phyloP scores from a whole-genome alignment of 2,888 invertebrate genomes.

The Leptothorax acervorum region DNA sequence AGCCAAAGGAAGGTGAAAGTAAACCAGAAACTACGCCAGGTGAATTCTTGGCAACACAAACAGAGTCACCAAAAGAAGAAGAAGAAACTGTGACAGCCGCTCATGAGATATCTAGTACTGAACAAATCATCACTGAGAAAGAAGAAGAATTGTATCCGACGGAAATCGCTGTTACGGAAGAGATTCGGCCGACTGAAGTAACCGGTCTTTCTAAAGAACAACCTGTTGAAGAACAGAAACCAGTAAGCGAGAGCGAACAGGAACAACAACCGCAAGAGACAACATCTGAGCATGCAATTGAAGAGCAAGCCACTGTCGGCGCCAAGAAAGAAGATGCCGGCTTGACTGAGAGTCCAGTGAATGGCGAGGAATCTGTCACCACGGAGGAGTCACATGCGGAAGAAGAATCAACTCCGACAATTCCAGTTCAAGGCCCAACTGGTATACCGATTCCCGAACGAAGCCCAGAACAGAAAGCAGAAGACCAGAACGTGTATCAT shows the following conservation, averaged over 20 bases:
- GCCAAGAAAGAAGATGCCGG: conserved; percentile 65
- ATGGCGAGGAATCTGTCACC: conserved; percentile 23
- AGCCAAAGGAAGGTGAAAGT: conserved; percentile 51
- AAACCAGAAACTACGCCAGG: conserved; percentile 13
- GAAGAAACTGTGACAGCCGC: conserved; percentile 59
- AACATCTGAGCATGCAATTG: conserved; percentile 50
- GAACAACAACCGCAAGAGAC: conserved; percentile 55
- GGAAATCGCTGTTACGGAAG: conserved; percentile 41
- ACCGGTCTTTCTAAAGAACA: conserved; percentile 16
- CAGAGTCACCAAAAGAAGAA: conserved; percentile 53
- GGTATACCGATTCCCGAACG: conserved; percentile 77
- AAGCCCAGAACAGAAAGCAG: conserved; percentile 79
- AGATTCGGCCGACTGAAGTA: conserved; percentile 44
- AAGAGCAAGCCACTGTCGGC: conserved; percentile 38
- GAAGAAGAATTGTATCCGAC: conserved; percentile 25
- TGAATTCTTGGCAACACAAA: conserved; percentile 5
- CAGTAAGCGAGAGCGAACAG: conserved; percentile 40
- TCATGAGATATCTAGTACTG: conserved; percentile 58
- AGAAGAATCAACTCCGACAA: conserved; percentile 47
- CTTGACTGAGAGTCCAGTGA: conserved; percentile 23
- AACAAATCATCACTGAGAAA: conserved; percentile 45
- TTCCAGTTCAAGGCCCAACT: conserved; percentile 75
- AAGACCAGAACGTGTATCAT: conserved; percentile 77
- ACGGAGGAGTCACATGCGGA: conserved; percentile 20
- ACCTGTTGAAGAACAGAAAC: conserved; percentile 28